Evolutionary conservation across 2,888 invertebrate genomes (phyloP), one percentile per base, ranked within the genome.

Genomic region (Apoda limacodes): DNA sequence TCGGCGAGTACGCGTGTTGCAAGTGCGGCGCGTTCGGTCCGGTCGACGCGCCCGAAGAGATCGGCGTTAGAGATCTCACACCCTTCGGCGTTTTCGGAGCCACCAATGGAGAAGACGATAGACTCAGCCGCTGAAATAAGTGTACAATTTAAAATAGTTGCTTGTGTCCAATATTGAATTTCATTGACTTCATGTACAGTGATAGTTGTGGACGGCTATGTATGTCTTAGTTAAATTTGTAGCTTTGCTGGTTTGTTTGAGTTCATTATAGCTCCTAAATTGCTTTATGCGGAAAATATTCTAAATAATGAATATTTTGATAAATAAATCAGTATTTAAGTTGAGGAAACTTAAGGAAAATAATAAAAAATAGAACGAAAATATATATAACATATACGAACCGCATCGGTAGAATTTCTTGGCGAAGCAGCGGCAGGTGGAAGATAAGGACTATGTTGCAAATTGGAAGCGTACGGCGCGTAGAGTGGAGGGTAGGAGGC

Each of bases 401-500:
- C 71, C 71, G 82, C 74, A 39, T 85, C 83, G 41, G 85, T 80
- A 14, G 83, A 78, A 43, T 85, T 85, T 39, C 86, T 82, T 13
- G 88, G 86, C 22, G 88, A 86, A 24, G 86, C 84, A 29, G 83
- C 85, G 19, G 80, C 74, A 3, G 88, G 85, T 30, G 87, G 85
- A 48, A 89, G 82, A 58, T 90, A 90, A 22, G 90, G 89, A 52
- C 88, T 89, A 65, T 89, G 86, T 65, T 88, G 85, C 40, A 88
- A 62, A 32, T 87, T 84, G 36, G 88, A 83, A 35, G 89, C 88
- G 55, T 90, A 92, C 1, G 92, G 92, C 9, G 92, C 88, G 58
- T 93, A 93, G 39, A 93, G 80, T 21, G 88, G 86, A 40, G 88
- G 87, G 42, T 74, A 75, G 21, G 67, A 52, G 21, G 61, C 59